phyloP scores from a whole-genome alignment of 2,797 vertebrate species.

The Basileuterus tristriatus region DNA sequence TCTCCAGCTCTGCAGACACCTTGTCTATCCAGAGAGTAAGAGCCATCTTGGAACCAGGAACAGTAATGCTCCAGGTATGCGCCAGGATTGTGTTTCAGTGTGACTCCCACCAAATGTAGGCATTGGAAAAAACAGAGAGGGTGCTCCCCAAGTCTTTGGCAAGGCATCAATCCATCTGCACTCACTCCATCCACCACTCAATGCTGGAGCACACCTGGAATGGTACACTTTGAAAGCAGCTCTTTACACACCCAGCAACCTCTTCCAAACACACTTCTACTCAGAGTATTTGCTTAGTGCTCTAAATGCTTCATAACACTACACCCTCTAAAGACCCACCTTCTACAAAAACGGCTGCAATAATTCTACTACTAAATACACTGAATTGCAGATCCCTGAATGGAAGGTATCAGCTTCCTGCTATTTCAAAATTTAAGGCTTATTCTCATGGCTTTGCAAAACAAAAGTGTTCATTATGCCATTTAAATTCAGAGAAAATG shows the following conservation, averaged over 20 bases:
- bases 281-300: background rate
- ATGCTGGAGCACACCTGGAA: background rate
- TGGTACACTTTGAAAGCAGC: accelerated
- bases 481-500: background rate
- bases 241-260: background rate
- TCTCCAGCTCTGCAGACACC: background rate
- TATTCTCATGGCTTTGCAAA: background rate
- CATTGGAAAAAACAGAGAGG: background rate
- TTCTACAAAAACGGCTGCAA: background rate
- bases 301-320: background rate
- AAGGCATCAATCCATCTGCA: background rate
- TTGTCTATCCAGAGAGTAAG: background rate
- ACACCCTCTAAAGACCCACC: background rate
- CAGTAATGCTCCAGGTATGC: background rate
- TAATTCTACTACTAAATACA: background rate
- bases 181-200: background rate
- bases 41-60: background rate
- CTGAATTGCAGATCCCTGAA: background rate
- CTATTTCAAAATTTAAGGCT: background rate
- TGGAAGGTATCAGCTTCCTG: background rate
- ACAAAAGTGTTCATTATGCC: background rate
- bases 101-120: background rate
- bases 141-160: background rate
- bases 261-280: background rate
- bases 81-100: accelerated